A percentile compares a stretch with the other conserved stretches of the same genome.
These are phyloP conservation scores for Pseudococcus longispinus DNA, from an alignment of 2,888 invertebrate genomes.

Conservation along the genomic window DNA sequence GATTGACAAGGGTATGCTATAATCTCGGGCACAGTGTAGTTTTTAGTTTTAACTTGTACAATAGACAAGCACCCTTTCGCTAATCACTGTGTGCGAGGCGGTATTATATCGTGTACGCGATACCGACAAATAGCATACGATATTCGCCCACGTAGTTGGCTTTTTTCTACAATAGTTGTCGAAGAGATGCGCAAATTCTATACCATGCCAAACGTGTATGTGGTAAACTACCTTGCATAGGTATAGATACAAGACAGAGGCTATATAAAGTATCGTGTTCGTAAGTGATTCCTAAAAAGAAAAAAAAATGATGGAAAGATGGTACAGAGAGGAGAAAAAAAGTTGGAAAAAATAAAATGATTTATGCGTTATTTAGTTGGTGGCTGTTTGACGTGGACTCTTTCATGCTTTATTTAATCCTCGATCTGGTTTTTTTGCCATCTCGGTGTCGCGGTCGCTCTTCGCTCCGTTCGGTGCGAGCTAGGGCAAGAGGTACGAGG, in stretches of 20 bases:
- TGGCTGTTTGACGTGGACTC: neutral
- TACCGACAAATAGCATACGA: neutral
- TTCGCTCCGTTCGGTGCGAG: too few species aligned
- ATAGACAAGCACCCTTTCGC: slow-evolving; percentile 50
- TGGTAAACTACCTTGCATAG: too few species aligned
- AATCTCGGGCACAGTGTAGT: slow-evolving; percentile 48
- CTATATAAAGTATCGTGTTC: neutral
- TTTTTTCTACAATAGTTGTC: neutral
- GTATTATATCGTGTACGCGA: neutral
- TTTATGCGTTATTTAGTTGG: neutral
- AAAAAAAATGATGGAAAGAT: neutral
- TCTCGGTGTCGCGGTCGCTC: neutral
- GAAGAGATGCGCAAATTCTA: neutral
- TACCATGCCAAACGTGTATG: too few species aligned
- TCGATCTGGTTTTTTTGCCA: neutral
- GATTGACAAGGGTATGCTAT: slow-evolving; percentile 57
- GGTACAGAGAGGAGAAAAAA: neutral
- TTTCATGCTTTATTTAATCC: slow-evolving; percentile 31
- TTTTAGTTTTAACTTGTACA: slow-evolving; percentile 53
- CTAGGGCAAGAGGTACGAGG: neutral
- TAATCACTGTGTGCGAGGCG: slow-evolving; percentile 11
- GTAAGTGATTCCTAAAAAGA: slow-evolving; percentile 35
- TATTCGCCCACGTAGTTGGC: neutral
- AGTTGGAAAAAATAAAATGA: neutral
- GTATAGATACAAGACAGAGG: too few species aligned